phyloP scores from a whole-genome alignment of 2,113 vertebrate species.

The Tachycineta bicolor region DNA sequence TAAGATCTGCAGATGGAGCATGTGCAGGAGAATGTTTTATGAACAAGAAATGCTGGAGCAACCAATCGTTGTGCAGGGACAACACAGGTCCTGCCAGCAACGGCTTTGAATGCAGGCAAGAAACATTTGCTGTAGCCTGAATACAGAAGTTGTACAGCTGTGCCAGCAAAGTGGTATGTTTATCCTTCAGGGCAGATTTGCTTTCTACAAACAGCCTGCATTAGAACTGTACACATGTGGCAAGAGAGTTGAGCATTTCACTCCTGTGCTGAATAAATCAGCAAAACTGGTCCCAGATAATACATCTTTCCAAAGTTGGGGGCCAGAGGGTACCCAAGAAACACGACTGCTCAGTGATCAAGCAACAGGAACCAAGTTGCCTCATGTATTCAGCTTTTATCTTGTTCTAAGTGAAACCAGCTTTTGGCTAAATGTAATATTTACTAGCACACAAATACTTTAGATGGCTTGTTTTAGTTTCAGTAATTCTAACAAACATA shows the following conservation, averaged over 20 bases:
- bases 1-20: conserved; percentile 52
- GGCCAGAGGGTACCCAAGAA: not conserved
- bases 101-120: conserved; percentile 38
- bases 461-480: not conserved
- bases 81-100: conserved; percentile 26
- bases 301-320: not conserved
- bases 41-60: conserved; percentile 23
- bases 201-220: conserved; percentile 61
- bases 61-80: not conserved
- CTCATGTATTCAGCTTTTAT: not conserved
- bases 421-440: not conserved
- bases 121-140: conserved; percentile 51
- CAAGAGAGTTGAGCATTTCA: not conserved
- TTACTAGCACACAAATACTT: not conserved
- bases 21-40: conserved; percentile 13
- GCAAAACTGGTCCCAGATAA: conserved; percentile 7
- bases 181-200: conserved; percentile 60
- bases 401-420: not conserved
- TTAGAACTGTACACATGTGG: conserved; percentile 25
- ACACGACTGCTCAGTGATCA: not conserved
- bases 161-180: conserved; percentile 51
- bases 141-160: conserved; percentile 55
- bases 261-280: not conserved
- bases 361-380: not conserved
- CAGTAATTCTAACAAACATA: not conserved